Evolutionary conservation across 2,888 invertebrate species (phyloP), one percentile per base, ranked within the genome.

Genomic region (Petrolisthes cinctipes): DNA sequence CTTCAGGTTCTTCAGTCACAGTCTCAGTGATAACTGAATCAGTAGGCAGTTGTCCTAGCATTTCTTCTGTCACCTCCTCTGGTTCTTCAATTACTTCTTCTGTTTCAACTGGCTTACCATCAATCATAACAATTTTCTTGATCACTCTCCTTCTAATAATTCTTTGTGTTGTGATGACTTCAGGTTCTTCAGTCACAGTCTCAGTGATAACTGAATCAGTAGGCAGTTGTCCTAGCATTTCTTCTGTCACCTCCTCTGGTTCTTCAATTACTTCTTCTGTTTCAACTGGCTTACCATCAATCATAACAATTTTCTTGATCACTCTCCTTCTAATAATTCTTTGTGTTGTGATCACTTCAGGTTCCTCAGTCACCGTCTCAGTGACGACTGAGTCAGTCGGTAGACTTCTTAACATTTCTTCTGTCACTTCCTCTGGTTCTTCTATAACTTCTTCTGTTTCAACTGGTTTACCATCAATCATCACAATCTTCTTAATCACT

Each of bases 391-490:
- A 79, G 17, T 79, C 54, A 56, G 56, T n/a, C 7, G 79, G 79
- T 5, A 76, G 0, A n/a, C n/a, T 37, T 37, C 1, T 37, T 37
- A 37, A 37, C 37, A 37, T 37, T 37, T 37, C 37, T n/a, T 86
- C 78, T 85, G 56, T 57, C 54, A 71, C 51, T 14, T 82, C 86
- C 51, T 82, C 88, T 76, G 88, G 85, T 71, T 82, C 71, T 54
- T 81, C 80, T 76, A 86, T 76, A 81, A 84, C 73, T 85, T 86
- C 89, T 68, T 85, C 85, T 73, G 80, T 82, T 57, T 87, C 89
- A 61, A 87, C 85, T 78, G 82, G 87, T 82, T 84, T 80, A 82
- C 86, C 86, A 84, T 89, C 89, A 89, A 82, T 73, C 20, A 68
- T 82, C 11, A 87, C 53, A n/a, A 82, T 87, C 54, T 89, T 89